phyloP scores from a whole-genome alignment of 2,888 invertebrate species.

The Heteromyza rotundicornis region DNA sequence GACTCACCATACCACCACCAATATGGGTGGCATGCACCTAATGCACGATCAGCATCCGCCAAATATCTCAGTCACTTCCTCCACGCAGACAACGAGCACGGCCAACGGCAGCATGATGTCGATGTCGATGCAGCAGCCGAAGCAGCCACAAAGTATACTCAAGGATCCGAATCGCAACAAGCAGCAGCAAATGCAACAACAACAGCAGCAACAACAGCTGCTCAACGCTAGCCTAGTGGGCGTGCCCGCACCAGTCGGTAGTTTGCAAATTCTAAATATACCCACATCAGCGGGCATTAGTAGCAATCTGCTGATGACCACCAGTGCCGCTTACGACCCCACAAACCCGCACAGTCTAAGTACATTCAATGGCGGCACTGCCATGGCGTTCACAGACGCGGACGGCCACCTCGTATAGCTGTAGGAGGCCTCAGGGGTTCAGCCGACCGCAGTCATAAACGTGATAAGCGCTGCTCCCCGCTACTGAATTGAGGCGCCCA shows the following conservation, averaged over 20 bases:
- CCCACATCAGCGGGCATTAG: conserved; percentile 64
- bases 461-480: conserved; percentile 38
- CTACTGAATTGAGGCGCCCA: conserved; percentile 33
- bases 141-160: conserved; percentile 70
- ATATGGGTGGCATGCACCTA: conserved; percentile 32
- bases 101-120: conserved; percentile 56
- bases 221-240: conserved; percentile 51
- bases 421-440: conserved; percentile 51
- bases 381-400: conserved; percentile 62
- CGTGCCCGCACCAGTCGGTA: conserved; percentile 53
- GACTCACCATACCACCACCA: conserved; percentile 58
- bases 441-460: conserved; percentile 23
- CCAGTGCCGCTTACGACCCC: conserved; percentile 57
- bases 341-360: conserved; percentile 56
- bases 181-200: conserved; percentile 64
- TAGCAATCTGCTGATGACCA: conserved; percentile 57
- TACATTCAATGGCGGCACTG: conserved; percentile 54
- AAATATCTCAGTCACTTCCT: conserved; percentile 54
- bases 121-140: conserved; percentile 50
- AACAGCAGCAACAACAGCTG: conserved; percentile 65
- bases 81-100: conserved; percentile 57
- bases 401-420: conserved; percentile 63
- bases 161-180: conserved; percentile 70
- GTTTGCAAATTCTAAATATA: conserved; percentile 68
- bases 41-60: conserved; percentile 57